Evolutionary conservation across 2,797 vertebrate species (phyloP), one percentile per base, ranked within the genome.

Genomic region (Tapirus indicus): DNA sequence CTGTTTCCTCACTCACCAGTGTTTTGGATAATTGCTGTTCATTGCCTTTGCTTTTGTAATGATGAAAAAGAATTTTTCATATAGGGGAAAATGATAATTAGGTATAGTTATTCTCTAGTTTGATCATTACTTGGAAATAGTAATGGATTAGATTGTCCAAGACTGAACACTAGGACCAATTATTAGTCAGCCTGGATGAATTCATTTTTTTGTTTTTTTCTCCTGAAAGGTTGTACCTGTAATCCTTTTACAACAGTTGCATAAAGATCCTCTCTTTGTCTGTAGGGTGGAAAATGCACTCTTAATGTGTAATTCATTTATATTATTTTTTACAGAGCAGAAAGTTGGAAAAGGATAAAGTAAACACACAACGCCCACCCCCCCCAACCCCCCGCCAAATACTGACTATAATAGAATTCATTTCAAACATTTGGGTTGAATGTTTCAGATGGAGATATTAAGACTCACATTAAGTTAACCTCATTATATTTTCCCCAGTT

Each of bases 51-150:
- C 27, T 78, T 56, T 79, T 8, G 7, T 71, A 89, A 79, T 16
- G n/a, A 85, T 86, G 38, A 64, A 72, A 62, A 78, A 54, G 16
- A 68, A 54, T 47, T 89, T 89, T 93, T 93, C 80, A 56, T 27
- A 16, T 29, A 49, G 68, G 29, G 29, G 35, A 85, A 20, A 44
- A 69, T 62, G 27, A 38, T 90, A 29, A 77, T 68, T 77, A 38
- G 21, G 12, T 47, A 64, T 35, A 32, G 32, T 41, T 79, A 85
- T 56, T 90, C 6, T 20, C 18, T 38, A 72, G 25, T 78, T 78
- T 66, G 66, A 72, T 78, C 44, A 90, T 71, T 90, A 72, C 64
- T 79, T 71, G 16, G n/a, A 94, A 85, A 84, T 62, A 75, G 21
- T 32, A 68, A 88, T 92, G 58, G 58, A 84, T 35, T 52, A 60